These are phyloP conservation scores for Temnothorax unifasciatus DNA, from an alignment of 2,888 invertebrate species.

Conservation along the genomic window DNA sequence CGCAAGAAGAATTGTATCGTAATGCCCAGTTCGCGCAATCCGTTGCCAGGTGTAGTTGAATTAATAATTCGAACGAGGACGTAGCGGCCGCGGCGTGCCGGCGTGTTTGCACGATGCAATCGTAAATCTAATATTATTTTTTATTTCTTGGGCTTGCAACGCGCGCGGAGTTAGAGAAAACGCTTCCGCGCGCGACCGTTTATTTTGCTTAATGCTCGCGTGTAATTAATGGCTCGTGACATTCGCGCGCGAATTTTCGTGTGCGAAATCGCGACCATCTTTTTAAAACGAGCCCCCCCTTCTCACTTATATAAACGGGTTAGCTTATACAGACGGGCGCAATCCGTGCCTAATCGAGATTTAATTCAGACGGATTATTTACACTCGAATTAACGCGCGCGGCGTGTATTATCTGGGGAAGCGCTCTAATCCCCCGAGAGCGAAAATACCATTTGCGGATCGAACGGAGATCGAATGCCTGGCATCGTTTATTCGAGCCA, in stretches of 20 bases:
- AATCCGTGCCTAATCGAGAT: conserved; percentile 39
- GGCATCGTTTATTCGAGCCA: neutral
- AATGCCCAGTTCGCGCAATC: neutral
- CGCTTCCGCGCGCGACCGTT: conserved; percentile 15
- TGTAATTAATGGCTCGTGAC: conserved; percentile 49
- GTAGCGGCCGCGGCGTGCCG: neutral
- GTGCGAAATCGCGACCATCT: conserved; percentile 25
- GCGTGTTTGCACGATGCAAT: conserved; percentile 18
- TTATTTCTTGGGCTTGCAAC: conserved; percentile 11
- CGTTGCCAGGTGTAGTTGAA: conserved; percentile 31
- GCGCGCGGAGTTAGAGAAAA: neutral
- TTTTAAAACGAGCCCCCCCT: neutral
- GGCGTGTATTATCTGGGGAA: conserved; percentile 4
- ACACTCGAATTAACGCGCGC: conserved; percentile 22
- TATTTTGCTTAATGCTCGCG: conserved; percentile 45
- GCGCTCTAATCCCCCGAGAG: conserved; percentile 1
- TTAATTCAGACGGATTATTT: conserved; percentile 38
- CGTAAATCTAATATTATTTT: conserved; percentile 52
- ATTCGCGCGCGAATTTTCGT: conserved; percentile 28
- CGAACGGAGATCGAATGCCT: neutral
- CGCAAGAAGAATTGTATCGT: conserved; percentile 46
- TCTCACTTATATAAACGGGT: neutral
- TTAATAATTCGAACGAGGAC: conserved; percentile 47
- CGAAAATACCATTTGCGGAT: neutral
- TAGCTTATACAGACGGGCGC: neutral